These are phyloP conservation scores for Limnephilus auricula DNA, from an alignment of 2,888 invertebrate genomes.

Conservation along the genomic window DNA sequence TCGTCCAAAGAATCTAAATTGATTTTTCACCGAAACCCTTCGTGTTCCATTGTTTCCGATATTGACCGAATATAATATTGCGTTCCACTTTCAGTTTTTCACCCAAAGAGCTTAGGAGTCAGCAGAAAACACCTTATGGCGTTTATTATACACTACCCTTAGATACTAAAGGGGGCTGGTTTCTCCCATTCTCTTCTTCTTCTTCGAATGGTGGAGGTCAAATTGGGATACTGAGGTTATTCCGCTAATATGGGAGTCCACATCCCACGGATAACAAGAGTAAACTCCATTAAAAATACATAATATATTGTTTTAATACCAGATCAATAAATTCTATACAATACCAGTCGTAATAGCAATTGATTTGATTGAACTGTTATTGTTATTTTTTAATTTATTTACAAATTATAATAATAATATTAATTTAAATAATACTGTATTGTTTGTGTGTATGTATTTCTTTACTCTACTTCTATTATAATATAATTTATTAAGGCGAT, in stretches of 20 bases:
- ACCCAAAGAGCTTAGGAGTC: background rate
- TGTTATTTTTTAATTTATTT: background rate
- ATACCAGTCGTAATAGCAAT: background rate
- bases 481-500: background rate
- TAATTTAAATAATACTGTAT: background rate
- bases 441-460: background rate
- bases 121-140: background rate
- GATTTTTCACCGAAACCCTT: background rate
- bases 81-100: background rate
- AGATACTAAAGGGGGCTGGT: background rate
- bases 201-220: too few relatives aligned
- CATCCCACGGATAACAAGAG: too few relatives aligned
- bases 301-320: too few relatives aligned
- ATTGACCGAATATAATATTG: background rate
- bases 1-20: background rate
- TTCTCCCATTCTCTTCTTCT: background rate
- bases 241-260: too few relatives aligned
- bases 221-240: too few relatives aligned
- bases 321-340: background rate
- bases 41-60: background rate
- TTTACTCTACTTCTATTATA: background rate
- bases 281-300: too few relatives aligned
- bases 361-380: background rate
- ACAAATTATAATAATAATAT: background rate
- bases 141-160: background rate